Evolutionary conservation across 2,888 invertebrate genomes (phyloP).

Genomic region (Drosophila rellima): DNA sequence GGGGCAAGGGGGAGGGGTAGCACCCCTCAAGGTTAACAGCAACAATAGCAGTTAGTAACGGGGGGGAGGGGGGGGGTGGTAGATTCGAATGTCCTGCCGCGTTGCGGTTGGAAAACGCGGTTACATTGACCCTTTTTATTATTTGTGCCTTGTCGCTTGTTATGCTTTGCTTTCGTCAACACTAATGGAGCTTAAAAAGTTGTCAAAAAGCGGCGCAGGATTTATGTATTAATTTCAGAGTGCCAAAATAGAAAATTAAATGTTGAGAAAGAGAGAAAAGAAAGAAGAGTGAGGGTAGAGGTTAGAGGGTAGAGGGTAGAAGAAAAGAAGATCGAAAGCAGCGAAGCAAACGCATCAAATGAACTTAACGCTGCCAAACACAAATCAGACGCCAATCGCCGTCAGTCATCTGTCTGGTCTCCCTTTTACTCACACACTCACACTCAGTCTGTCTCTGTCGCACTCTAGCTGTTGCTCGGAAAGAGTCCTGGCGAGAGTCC

Average conservation of each 20-base stretch:
- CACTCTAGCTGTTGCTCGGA: background rate
- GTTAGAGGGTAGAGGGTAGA: background rate
- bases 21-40: constrained; percentile 56
- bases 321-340: background rate
- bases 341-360: constrained; percentile 49
- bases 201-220: constrained; percentile 75
- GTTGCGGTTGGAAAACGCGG: constrained; percentile 69
- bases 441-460: background rate
- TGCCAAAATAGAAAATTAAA: constrained; percentile 75
- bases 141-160: constrained; percentile 36
- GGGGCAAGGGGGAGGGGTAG: constrained; percentile 12
- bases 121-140: constrained; percentile 74
- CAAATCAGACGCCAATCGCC: constrained; percentile 75
- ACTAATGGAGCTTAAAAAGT: constrained; percentile 79
- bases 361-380: constrained; percentile 57
- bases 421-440: background rate
- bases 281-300: background rate
- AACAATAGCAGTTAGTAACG: background rate
- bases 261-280: constrained; percentile 53
- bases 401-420: constrained; percentile 52
- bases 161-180: constrained; percentile 73
- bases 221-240: constrained; percentile 75
- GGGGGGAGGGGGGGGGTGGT: background rate
- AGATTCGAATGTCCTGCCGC: constrained; percentile 59
- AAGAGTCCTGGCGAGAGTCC: constrained; percentile 22